These are phyloP conservation scores for Dione juno DNA, from an alignment of 2,888 invertebrate species.

Conservation along the genomic window DNA sequence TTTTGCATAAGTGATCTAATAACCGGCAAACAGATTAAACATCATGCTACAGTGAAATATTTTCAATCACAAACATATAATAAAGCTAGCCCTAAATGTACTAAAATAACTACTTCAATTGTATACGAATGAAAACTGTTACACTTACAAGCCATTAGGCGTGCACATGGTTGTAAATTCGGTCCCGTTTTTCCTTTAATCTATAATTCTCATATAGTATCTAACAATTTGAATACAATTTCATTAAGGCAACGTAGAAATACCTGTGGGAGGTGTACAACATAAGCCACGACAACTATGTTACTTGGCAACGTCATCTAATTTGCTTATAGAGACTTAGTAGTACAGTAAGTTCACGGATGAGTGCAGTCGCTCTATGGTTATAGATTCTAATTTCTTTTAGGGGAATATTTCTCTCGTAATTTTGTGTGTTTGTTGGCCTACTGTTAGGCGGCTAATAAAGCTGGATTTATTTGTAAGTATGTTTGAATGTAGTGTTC, in stretches of 20 bases:
- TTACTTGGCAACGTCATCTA: conserved; percentile 43
- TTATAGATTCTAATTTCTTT: not conserved
- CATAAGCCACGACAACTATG: conserved; percentile 24
- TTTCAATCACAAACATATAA: too few species aligned
- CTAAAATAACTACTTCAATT: not conserved
- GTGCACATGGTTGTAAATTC: not conserved
- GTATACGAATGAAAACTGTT: too few species aligned
- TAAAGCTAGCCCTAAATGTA: not conserved
- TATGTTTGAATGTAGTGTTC: too few species aligned
- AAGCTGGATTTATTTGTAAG: too few species aligned
- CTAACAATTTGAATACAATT: conserved; percentile 25
- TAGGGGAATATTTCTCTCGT: too few species aligned
- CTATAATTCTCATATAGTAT: conserved; percentile 9
- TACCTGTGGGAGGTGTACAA: conserved; percentile 17
- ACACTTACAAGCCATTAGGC: not conserved
- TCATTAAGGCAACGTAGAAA: conserved; percentile 17
- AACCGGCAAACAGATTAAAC: too few species aligned
- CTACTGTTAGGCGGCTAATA: too few species aligned
- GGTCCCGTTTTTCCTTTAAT: not conserved
- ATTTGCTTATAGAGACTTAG: conserved; percentile 46
- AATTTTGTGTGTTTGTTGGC: too few species aligned
- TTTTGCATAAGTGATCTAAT: too few species aligned
- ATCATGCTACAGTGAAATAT: too few species aligned
- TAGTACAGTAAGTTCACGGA: not conserved
- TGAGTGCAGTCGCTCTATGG: not conserved